Evolutionary conservation across 2,113 vertebrate genomes (phyloP), one percentile per base, ranked within the genome.

Genomic region (Leucosticte australis): DNA sequence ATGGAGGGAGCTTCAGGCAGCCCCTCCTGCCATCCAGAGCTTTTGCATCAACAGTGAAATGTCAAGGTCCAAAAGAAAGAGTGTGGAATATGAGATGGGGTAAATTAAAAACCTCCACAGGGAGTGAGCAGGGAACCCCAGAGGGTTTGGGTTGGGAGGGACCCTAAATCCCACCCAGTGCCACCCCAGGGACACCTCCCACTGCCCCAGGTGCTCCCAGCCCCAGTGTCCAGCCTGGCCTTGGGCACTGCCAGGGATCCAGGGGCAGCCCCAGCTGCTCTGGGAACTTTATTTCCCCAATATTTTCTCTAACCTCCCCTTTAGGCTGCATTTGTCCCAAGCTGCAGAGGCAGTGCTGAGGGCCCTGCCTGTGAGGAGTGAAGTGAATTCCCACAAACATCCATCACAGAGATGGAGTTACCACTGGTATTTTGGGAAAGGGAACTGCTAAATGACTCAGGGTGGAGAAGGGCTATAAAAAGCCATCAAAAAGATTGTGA

Each of bases 81-180:
- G 3, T 19, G 13, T 26, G 75, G 30, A 75, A 83, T 3, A 1
- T 13, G 47, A 80, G 63, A 67, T 41, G 3, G 1, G n/a, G 10
- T 33, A 22, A 91, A 87, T 37, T 18, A 49, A n/a, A 59, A 60
- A 33, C 39, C 44, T 75, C 39, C 81, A 12, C 5, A 16, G 81
- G 5, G 26, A 78, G 55, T 2, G 78, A 47, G 28, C 9, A 10
- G 26, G 24, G 63, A 75, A 62, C 26, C 30, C 8, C 41, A 30
- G 13, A 4, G 10, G 55, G n/a, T 1, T 18, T 31, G 47, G 62
- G 46, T 0, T 8, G 53, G 64, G 1, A 42, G 13, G 13, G 53
- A 35, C 30, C 20, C 1, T 0, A 55, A 47, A 76, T 6, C 21
- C 26, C 78, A 5, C 0, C 60, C 69, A 67, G 52, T 1, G 5